Evolutionary conservation across 2,888 invertebrate genomes (phyloP).

Genomic region (Cynaeus angustus): DNA sequence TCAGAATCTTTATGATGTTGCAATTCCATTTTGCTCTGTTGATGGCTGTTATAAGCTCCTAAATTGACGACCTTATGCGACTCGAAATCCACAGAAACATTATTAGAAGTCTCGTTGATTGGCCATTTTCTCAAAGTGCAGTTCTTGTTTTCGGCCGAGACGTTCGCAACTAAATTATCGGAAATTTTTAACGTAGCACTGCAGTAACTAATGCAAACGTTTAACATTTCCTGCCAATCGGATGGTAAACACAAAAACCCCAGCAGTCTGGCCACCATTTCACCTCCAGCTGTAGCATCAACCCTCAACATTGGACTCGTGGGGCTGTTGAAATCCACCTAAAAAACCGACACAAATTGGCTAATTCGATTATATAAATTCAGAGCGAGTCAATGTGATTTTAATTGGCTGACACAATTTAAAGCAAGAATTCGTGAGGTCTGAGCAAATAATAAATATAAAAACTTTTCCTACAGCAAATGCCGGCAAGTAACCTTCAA

Average conservation of each 20-base stretch:
- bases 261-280: conserved; percentile 83
- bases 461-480: conserved; percentile 4
- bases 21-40: conserved; percentile 88
- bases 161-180: conserved; percentile 71
- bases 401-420: conserved; percentile 4
- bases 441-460: background rate
- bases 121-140: conserved; percentile 82
- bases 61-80: conserved; percentile 70
- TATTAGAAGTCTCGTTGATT: conserved; percentile 59
- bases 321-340: conserved; percentile 83
- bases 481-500: conserved; percentile 18
- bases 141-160: conserved; percentile 80
- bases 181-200: conserved; percentile 80
- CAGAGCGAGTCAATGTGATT: background rate
- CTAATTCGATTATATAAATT: conserved; percentile 6
- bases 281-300: conserved; percentile 81
- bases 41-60: conserved; percentile 76
- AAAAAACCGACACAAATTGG: conserved; percentile 12
- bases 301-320: conserved; percentile 79
- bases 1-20: conserved; percentile 81
- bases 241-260: conserved; percentile 89
- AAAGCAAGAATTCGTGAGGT: background rate
- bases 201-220: conserved; percentile 86
- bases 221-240: conserved; percentile 83
- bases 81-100: conserved; percentile 71